Conservation (phyloP, 2,888 invertebrate species). For the Polietes domitor region DNA sequence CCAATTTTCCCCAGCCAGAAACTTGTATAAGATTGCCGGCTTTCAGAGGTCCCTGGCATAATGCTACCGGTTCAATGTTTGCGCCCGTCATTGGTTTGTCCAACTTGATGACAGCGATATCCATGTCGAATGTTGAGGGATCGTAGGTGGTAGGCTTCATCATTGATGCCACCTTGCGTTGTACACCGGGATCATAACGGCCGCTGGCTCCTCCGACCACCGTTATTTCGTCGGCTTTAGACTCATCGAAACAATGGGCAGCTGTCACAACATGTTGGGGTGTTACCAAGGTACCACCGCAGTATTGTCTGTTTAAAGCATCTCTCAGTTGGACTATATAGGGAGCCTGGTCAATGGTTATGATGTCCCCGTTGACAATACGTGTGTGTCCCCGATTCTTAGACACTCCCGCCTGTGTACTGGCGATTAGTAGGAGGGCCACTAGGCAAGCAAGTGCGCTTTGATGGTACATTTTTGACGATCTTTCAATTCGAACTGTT, state of each 20-base stretch:
- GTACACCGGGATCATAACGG: constrained; percentile 45
- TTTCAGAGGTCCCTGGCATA: constrained; percentile 67
- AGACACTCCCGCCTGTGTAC: neutral
- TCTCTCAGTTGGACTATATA: neutral
- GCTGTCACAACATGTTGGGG: constrained; percentile 75
- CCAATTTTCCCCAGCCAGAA: constrained; percentile 77
- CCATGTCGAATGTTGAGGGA: neutral
- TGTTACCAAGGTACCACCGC: constrained; percentile 76
- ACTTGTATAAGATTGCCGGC: constrained; percentile 71
- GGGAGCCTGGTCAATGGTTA: neutral
- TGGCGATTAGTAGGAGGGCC: neutral
- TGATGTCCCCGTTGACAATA: neutral
- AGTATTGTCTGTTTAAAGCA: constrained; percentile 54
- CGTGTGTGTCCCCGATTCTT: neutral
- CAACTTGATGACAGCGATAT: constrained; percentile 5
- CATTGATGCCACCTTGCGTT: neutral
- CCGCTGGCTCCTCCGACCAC: constrained; percentile 73
- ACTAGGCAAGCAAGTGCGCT: neutral
- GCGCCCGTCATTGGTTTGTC: neutral
- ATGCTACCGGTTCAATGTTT: constrained; percentile 70
- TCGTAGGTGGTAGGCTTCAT: neutral
- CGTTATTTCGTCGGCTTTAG: constrained; percentile 66
- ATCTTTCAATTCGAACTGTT: neutral
- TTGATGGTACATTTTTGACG: neutral
- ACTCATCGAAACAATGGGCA: constrained; percentile 75